A percentile compares a stretch with the other conserved stretches of the same genome.
Conservation (phyloP, 2,888 invertebrate genomes). For the Tachina lurida region DNA sequence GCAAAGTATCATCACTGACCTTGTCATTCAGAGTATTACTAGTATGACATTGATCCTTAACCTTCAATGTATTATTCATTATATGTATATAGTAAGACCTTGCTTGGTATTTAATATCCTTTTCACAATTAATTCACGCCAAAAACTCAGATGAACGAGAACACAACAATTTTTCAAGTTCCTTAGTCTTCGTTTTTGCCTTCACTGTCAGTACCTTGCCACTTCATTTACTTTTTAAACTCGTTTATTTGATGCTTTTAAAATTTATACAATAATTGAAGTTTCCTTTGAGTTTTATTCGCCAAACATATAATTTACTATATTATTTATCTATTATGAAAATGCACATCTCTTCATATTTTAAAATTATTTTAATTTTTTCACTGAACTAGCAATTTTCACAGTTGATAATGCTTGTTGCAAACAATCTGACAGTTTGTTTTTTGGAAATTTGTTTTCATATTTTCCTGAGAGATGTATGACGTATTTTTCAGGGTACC, state of each 20-base stretch:
- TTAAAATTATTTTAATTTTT: slow-evolving; percentile 1
- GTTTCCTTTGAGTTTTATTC: neutral
- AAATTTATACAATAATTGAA: slow-evolving; percentile 10
- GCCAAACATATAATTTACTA: neutral
- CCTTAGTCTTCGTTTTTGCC: slow-evolving; percentile 47
- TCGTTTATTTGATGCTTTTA: slow-evolving; percentile 7
- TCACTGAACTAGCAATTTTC: slow-evolving; percentile 40
- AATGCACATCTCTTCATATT: slow-evolving; percentile 13
- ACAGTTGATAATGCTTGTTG: slow-evolving; percentile 59
- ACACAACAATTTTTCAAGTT: slow-evolving; percentile 21
- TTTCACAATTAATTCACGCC: slow-evolving; percentile 22
- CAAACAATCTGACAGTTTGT: slow-evolving; percentile 54
- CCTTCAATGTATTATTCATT: slow-evolving; percentile 63
- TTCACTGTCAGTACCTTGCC: slow-evolving; percentile 33
- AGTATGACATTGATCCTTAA: slow-evolving; percentile 66
- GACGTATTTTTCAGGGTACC: neutral
- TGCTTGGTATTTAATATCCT: slow-evolving; percentile 29
- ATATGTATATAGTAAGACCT: slow-evolving; percentile 37
- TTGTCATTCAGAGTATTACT: slow-evolving; percentile 55
- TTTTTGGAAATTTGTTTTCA: slow-evolving; percentile 38
- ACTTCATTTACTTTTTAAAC: neutral
- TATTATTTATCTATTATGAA: slow-evolving; percentile 11
- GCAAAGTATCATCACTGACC: slow-evolving; percentile 58
- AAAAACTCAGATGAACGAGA: slow-evolving; percentile 18
- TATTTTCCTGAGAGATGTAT: neutral